Conservation (phyloP, 2,888 invertebrate genomes). For the Syritta pipiens region DNA sequence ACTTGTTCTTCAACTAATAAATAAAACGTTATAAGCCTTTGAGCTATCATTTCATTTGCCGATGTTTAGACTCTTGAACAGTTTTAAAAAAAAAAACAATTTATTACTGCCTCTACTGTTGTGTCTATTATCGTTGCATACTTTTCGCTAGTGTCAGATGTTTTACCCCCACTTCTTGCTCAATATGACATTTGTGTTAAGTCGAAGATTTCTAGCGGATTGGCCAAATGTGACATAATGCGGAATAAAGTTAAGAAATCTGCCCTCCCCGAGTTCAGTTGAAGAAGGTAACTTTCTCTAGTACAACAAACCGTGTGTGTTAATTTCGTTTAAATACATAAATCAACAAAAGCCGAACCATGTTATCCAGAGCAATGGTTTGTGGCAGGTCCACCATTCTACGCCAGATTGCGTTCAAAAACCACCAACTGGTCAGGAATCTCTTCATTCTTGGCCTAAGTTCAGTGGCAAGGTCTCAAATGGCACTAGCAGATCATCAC, state of each 20-base stretch:
- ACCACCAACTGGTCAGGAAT: slow-evolving; percentile 26
- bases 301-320: too few relatives aligned
- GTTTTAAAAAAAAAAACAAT: too few relatives aligned
- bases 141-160: too few relatives aligned
- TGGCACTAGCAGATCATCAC: not conserved
- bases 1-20: too few relatives aligned
- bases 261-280: not conserved
- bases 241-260: not conserved
- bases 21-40: too few relatives aligned
- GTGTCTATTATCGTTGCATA: too few relatives aligned
- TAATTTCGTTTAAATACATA: not conserved
- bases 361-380: slow-evolving; percentile 9
- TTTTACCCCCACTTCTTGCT: not conserved
- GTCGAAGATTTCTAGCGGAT: not conserved
- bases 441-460: slow-evolving; percentile 37
- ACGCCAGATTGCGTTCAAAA: slow-evolving; percentile 17
- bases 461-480: slow-evolving; percentile 16
- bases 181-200: slow-evolving; percentile 1
- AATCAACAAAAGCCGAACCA: not conserved
- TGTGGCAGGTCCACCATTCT: slow-evolving; percentile 19
- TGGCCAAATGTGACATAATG: slow-evolving; percentile 22
- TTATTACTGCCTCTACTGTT: too few relatives aligned
- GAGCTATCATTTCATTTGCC: too few relatives aligned
- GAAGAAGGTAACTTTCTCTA: not conserved
- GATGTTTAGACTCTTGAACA: too few relatives aligned